These are phyloP conservation scores for Anadara kagoshimensis DNA, from an alignment of 1,140 invertebrate genomes.

Conservation along the genomic window DNA sequence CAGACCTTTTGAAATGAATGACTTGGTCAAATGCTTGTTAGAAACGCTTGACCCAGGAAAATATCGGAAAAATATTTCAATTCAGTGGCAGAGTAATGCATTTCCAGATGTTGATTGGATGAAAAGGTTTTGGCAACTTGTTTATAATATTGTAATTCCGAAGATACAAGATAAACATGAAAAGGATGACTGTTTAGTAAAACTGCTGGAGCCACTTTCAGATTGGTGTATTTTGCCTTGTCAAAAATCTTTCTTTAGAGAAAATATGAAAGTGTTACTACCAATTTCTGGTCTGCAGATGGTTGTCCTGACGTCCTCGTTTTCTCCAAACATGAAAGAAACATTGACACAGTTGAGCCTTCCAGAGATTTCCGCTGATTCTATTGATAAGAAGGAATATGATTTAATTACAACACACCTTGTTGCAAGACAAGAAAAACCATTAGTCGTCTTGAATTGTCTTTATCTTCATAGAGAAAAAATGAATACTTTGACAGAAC, in stretches of 20 bases:
- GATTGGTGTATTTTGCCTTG: not conserved
- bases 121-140: not conserved
- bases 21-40: not conserved
- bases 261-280: not conserved
- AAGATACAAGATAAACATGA: not conserved
- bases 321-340: no score
- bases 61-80: slow-evolving; percentile 1
- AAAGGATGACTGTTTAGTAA: not conserved
- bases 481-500: no score
- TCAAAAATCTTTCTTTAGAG: not conserved
- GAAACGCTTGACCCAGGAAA: slow-evolving; percentile 3
- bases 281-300: slow-evolving; percentile 6
- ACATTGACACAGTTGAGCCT: no score
- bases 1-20: slow-evolving; percentile 12
- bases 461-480: no score
- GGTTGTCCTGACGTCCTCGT: not conserved
- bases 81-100: not conserved
- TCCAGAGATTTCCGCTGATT: no score
- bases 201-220: not conserved
- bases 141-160: not conserved
- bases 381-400: no score
- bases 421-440: no score
- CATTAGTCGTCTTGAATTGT: no score
- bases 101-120: slow-evolving; percentile 1
- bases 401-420: no score